phyloP scores from a whole-genome alignment of 2,888 invertebrate genomes.

The Chrysopilus asiliformis region DNA sequence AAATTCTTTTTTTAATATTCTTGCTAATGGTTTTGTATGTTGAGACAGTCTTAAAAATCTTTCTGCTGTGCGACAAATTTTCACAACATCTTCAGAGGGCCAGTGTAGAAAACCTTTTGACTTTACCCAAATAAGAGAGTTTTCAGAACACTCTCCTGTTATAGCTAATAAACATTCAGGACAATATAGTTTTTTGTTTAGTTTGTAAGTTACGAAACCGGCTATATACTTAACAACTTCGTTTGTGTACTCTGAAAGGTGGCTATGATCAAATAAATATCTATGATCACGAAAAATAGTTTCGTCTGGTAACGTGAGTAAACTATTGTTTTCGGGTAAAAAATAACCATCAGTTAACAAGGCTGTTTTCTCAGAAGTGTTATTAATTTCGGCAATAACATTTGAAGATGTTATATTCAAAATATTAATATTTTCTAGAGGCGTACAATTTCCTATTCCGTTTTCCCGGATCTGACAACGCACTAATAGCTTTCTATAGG shows the following conservation, averaged over 20 bases:
- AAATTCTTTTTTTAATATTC: no score
- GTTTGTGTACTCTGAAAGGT: conserved; percentile 1
- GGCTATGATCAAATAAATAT: neutral
- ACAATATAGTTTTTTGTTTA: neutral
- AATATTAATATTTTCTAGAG: conserved; percentile 1
- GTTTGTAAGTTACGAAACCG: conserved; percentile 1
- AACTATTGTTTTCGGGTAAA: no score
- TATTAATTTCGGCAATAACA: neutral
- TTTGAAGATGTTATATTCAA: neutral
- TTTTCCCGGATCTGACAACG: conserved; percentile 4
- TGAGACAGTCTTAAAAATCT: no score
- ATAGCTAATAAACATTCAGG: conserved; percentile 6
- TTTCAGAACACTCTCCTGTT: neutral
- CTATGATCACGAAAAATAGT: conserved; percentile 1
- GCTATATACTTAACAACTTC: conserved; percentile 5
- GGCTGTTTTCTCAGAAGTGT: neutral
- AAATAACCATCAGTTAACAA: neutral
- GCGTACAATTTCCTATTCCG: conserved; percentile 7
- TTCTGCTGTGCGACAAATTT: conserved; percentile 3
- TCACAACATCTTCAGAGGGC: neutral
- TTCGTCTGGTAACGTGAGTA: no score
- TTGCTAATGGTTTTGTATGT: no score
- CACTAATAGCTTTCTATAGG: conserved; percentile 5
- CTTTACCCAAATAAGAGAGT: neutral
- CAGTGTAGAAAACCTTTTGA: neutral